Evolutionary conservation across 2,113 vertebrate genomes (phyloP), one percentile per base, ranked within the genome.

Genomic region (Oxyura jamaicensis): DNA sequence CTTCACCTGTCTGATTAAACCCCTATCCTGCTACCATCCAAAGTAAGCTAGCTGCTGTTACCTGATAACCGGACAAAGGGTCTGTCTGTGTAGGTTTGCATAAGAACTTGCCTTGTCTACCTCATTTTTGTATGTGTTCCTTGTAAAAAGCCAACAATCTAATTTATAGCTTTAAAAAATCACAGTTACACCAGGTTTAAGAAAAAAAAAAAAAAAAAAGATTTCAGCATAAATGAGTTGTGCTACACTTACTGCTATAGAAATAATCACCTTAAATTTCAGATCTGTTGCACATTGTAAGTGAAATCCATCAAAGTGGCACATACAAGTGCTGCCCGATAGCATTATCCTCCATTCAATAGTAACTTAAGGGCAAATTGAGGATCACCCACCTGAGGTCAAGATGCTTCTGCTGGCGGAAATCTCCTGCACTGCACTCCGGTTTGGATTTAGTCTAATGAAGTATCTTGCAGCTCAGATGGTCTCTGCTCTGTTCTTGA

Each of bases 271-370:
- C 62, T 36, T 25, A 59, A 18, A 65, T 53, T 48, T 66, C 65
- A 48, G 15, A 29, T 26, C 11, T 29, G 4, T 25, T 41, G 5
- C 7, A 5, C 13, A 12, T 10, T 4, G 1, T 4, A 58, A 74
- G 31, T 25, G 7, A 74, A 66, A 58, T 58, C 11, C 50, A 23
- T n/a, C 28, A 1, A n/a, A 62, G 7, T 9, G 16, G 35, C 22
- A 65, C 44, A 4, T 12, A 1, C 6, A 73, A 52, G 12, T 36
- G n/a, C 36, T 50, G 39, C 3, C 4, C 6, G 56, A 42, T 3
- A 82, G 29, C 56, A 23, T 4, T 16, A 5, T 15, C 11, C 28
- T 50, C 46, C 28, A 74, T 53, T 33, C 7, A 16, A 0, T 2
- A 42, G 2, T 0, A 35, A 48, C 80, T 80, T 35, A 65, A 63